These are phyloP conservation scores for Remorina albescens DNA, from an alignment of 2,797 vertebrate species.

Conservation along the genomic window DNA sequence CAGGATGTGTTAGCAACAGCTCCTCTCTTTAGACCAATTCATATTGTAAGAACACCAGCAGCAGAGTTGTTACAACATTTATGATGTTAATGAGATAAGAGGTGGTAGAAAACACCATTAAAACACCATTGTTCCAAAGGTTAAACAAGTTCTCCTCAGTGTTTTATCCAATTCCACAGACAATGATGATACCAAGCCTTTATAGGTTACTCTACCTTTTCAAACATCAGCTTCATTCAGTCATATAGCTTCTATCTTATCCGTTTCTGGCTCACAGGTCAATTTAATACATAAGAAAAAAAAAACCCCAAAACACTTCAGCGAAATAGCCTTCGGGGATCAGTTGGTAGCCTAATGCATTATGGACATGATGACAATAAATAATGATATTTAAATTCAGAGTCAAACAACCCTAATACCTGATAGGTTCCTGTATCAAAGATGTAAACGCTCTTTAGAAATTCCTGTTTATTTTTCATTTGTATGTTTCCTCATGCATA, in stretches of 20 bases:
- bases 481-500: conserved; percentile 27
- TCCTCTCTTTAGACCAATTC: background rate
- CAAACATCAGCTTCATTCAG: conserved; percentile 41
- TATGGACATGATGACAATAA: conserved; percentile 55
- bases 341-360: conserved; percentile 37
- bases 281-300: conserved; percentile 54
- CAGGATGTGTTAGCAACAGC: background rate
- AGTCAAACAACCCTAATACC: conserved; percentile 23
- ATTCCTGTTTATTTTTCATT: conserved; percentile 26
- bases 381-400: conserved; percentile 43
- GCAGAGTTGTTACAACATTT: conserved; percentile 13
- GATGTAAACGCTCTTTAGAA: conserved; percentile 18
- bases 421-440: conserved; percentile 14
- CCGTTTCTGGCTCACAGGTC: too few relatives aligned
- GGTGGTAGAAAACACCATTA: conserved; percentile 17
- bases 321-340: conserved; percentile 34
- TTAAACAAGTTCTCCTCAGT: background rate
- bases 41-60: conserved; percentile 3
- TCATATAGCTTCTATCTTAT: too few relatives aligned
- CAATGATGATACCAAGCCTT: conserved; percentile 6
- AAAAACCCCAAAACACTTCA: too few relatives aligned
- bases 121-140: conserved; percentile 13
- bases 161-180: conserved; percentile 1
- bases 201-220: conserved; percentile 35
- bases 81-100: conserved; percentile 22